phyloP scores from a whole-genome alignment of 2,797 vertebrate species.

The Myripristis murdjan region DNA sequence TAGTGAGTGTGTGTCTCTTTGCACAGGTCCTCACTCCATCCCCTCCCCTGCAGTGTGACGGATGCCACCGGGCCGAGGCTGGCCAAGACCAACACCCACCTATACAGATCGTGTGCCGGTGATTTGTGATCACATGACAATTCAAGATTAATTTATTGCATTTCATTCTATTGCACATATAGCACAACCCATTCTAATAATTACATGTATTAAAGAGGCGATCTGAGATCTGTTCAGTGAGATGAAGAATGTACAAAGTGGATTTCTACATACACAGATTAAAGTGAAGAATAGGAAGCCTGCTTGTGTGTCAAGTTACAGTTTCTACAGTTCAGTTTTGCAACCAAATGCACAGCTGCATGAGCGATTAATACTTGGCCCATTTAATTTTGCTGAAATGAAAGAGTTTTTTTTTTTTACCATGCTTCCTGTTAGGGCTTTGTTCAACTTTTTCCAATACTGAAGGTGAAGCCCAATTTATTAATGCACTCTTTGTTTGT shows the following conservation, averaged over 20 bases:
- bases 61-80: slow-evolving; percentile 38
- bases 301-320: neutral
- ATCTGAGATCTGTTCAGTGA: neutral
- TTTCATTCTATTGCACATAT: neutral
- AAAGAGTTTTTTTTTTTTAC: slow-evolving; percentile 40
- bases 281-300: neutral
- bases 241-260: neutral
- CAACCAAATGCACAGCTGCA: neutral
- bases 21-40: slow-evolving; percentile 39
- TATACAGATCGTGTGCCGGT: neutral
- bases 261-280: neutral
- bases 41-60: slow-evolving; percentile 52
- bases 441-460: slow-evolving; percentile 14
- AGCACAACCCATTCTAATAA: neutral
- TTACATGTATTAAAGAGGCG: neutral
- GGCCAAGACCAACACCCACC: neutral
- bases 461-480: slow-evolving; percentile 48
- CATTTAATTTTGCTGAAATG: slow-evolving; percentile 49
- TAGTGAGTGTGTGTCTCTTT: slow-evolving; percentile 6
- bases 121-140: neutral
- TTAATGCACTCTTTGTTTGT: slow-evolving; percentile 50
- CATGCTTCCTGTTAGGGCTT: slow-evolving; percentile 24
- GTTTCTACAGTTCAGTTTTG: neutral
- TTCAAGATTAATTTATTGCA: too few species aligned
- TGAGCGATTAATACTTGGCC: slow-evolving; percentile 18